Conservation (phyloP, 2,888 invertebrate genomes). For the Lobophora halterata region DNA sequence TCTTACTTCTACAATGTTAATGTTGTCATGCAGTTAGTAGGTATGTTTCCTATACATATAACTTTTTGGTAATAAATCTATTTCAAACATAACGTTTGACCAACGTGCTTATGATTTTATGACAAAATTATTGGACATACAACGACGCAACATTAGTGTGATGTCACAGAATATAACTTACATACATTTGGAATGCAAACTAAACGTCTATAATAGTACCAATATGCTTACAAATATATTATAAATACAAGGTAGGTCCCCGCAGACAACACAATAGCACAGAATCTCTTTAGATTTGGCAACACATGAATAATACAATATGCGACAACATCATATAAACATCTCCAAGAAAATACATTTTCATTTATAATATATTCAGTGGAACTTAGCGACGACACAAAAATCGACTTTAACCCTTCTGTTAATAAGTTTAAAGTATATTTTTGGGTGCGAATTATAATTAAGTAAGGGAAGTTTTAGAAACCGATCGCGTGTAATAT, state of each 20-base stretch:
- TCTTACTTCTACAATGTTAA: constrained; percentile 45
- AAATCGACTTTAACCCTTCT: constrained; percentile 14
- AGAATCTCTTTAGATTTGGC: constrained; percentile 36
- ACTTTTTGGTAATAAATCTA: constrained; percentile 58
- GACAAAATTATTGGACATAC: constrained; percentile 24
- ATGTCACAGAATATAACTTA: constrained; percentile 38
- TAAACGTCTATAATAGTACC: constrained; percentile 67
- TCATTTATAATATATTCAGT: constrained; percentile 12
- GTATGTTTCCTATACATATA: constrained; percentile 46
- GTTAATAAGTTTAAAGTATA: constrained; percentile 9
- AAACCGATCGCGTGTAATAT: constrained; percentile 52
- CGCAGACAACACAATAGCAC: constrained; percentile 23
- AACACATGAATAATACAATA: constrained; percentile 52
- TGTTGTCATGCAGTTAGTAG: constrained; percentile 73
- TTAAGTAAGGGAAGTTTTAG: constrained; percentile 38
- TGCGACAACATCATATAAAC: constrained; percentile 45
- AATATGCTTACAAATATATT: constrained; percentile 69
- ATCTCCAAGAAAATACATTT: constrained; percentile 20
- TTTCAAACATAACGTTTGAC: constrained; percentile 49
- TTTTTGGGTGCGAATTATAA: constrained; percentile 21
- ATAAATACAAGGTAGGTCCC: constrained; percentile 49
- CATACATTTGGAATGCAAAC: constrained; percentile 70
- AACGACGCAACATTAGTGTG: constrained; percentile 42
- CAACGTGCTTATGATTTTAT: constrained; percentile 19
- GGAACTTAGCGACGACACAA: constrained; percentile 19